A percentile compares a stretch with the other conserved stretches of the same genome.
Conservation (phyloP, 1,140 invertebrate species). For the Brachionus paranguensis region DNA sequence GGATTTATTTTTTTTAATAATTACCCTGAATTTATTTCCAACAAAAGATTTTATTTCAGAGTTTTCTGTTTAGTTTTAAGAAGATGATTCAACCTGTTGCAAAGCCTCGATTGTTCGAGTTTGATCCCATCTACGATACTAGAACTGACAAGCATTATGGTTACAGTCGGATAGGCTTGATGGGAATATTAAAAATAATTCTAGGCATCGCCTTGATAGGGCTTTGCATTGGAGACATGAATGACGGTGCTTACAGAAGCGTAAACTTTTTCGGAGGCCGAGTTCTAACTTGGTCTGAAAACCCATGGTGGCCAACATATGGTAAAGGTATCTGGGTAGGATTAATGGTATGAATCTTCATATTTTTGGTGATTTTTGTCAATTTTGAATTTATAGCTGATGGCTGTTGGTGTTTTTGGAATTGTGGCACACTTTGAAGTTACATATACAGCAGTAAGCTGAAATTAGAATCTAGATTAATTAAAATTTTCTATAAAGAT, state of each 20-base stretch:
- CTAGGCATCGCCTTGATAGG: not conserved
- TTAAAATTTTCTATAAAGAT: not conserved
- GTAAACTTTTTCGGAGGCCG: not conserved
- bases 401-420: not conserved
- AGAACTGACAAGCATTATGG: not conserved
- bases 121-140: not conserved
- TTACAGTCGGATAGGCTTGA: not conserved
- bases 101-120: not conserved
- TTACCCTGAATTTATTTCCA: not conserved
- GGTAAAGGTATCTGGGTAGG: conserved; percentile 14
- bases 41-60: not conserved
- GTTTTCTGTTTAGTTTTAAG: not conserved
- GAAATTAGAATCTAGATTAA: not conserved
- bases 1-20: not conserved
- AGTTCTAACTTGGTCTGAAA: not conserved
- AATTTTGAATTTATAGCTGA: not conserved
- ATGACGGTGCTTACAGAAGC: not conserved
- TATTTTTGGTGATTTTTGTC: not conserved
- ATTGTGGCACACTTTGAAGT: conserved; percentile 12
- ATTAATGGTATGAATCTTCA: not conserved
- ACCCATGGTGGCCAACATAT: conserved; percentile 28
- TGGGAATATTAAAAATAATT: not conserved
- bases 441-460: not conserved
- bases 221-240: not conserved
- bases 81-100: not conserved